Conservation (phyloP, 1,140 invertebrate species). For the Oryzaephilus surinamensis region DNA sequence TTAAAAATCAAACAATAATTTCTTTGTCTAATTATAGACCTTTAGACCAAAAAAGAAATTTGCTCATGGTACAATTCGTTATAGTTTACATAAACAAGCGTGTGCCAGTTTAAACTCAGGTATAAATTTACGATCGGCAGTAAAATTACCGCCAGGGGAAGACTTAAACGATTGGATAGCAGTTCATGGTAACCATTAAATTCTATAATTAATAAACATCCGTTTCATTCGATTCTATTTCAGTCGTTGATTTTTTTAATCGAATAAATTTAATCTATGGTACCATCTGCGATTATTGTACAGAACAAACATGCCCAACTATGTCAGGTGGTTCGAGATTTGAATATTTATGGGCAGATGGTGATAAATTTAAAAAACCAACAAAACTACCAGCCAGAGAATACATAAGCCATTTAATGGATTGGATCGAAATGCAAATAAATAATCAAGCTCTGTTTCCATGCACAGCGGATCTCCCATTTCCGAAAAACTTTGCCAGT, state of each 20-base stretch:
- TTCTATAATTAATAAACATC: constrained; percentile 2
- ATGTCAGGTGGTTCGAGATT: constrained; percentile 85
- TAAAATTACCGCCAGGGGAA: constrained; percentile 77
- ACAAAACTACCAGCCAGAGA: constrained; percentile 77
- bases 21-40: constrained; percentile 59
- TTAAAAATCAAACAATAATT: no score
- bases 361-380: constrained; percentile 73
- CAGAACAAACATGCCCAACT: constrained; percentile 74
- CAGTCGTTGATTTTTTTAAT: constrained; percentile 95
- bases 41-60: constrained; percentile 87
- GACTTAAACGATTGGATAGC: constrained; percentile 91
- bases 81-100: constrained; percentile 88
- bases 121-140: constrained; percentile 77
- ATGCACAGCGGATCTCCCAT: constrained; percentile 64
- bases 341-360: constrained; percentile 92
- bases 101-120: constrained; percentile 91
- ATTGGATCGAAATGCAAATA: constrained; percentile 89
- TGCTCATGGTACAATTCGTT: constrained; percentile 79
- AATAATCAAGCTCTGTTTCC: constrained; percentile 64
- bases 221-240: constrained; percentile 23
- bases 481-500: constrained; percentile 73
- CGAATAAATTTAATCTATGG: constrained; percentile 90
- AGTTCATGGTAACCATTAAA: constrained; percentile 65
- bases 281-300: constrained; percentile 81
- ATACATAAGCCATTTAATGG: constrained; percentile 83